Evolutionary conservation across 2,113 vertebrate genomes (phyloP), one percentile per base, ranked within the genome.

Genomic region (Ceyx melanurus): DNA sequence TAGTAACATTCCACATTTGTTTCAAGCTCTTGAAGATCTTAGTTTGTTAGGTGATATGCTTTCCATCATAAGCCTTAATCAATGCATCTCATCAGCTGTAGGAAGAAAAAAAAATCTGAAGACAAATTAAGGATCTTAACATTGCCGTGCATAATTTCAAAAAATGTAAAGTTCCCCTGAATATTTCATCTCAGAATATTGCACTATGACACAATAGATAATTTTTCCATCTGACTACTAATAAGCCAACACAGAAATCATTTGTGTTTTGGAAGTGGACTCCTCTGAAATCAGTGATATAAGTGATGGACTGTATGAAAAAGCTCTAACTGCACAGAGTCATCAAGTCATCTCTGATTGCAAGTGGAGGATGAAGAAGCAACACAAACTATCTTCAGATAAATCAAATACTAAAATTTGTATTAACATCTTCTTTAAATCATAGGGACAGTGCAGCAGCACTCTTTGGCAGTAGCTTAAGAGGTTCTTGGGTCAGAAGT

Each of bases 281-380:
- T 88, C 33, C 72, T 75, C 57, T 40, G 35, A 81, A 95, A 88
- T 91, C 88, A 88, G 3, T 51, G 15, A 64, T 40, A 35, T 13
- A 9, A 77, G 48, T 77, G 64, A 73, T 53, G n/a, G 71, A 46
- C 57, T 50, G 23, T 46, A 56, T 82, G 85, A 92, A 80, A 1
- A 8, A 82, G 31, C n/a, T 94, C 28, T 58, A 90, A 46, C 60
- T 83, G 60, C 48, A 56, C 0, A 76, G 31, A 92, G 9, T 60
- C 68, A 83, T 86, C 68, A 88, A n/a, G 42, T 46, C 91, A 80
- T 86, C 42, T 46, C 40, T 90, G 90, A 89, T 58, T 88, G 28
- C 33, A 77, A 13, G 0, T 60, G 79, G 33, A 93, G 86, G 15
- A 71, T 22, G 15, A 51, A 79, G 26, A 89, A 94, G 78, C 28